Conservation (phyloP, 2,113 vertebrate genomes). For the Centrocercus urophasianus region DNA sequence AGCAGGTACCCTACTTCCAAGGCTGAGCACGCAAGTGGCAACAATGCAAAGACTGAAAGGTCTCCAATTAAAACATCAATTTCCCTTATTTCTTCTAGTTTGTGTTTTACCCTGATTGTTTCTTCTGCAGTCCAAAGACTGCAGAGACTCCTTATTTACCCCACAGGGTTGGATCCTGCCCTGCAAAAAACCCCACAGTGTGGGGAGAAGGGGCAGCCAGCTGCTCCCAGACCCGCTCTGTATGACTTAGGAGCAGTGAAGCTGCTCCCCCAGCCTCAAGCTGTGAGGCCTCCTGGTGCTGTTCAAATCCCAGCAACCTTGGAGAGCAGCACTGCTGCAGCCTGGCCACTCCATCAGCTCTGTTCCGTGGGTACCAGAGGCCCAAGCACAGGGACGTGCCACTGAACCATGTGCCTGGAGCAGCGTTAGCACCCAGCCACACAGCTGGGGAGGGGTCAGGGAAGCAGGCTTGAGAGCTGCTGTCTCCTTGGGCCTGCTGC, state of each 20-base stretch:
- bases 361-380: background rate
- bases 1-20: background rate
- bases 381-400: background rate
- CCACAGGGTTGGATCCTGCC: background rate
- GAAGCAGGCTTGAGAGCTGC: background rate
- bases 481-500: background rate
- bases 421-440: background rate
- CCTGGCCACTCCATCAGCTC: background rate
- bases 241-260: background rate
- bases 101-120: background rate
- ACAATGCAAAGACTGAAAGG: background rate
- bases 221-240: background rate
- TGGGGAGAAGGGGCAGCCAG: background rate
- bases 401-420: background rate
- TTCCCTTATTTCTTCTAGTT: background rate
- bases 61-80: constrained; percentile 2
- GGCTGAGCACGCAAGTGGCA: background rate
- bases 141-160: background rate
- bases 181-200: background rate
- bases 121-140: background rate
- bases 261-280: background rate
- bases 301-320: background rate
- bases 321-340: background rate
- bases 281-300: background rate
- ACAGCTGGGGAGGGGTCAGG: background rate